Evolutionary conservation across 2,888 invertebrate species (phyloP).

Genomic region (Sarcophaga variegata): DNA sequence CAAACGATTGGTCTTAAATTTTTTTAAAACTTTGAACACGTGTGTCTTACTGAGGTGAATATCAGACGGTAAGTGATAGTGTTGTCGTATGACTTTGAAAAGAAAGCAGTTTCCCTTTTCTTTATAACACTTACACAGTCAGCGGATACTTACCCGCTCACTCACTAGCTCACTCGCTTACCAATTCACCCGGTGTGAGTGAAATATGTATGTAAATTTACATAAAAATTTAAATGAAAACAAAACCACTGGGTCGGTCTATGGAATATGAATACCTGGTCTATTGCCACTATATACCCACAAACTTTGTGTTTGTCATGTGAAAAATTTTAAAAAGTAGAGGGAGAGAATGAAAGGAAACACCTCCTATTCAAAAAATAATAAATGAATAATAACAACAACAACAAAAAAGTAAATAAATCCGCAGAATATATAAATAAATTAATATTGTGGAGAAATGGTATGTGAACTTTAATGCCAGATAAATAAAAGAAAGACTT

Average conservation of each 20-base stretch:
- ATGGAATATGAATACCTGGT: background rate
- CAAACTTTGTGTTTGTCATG: background rate
- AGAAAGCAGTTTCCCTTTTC: slow-evolving; percentile 64
- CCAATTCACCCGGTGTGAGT: background rate
- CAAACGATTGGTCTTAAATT: background rate
- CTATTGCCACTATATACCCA: background rate
- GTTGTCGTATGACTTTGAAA: slow-evolving; percentile 33
- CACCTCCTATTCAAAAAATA: slow-evolving; percentile 22
- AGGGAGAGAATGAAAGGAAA: slow-evolving; percentile 22
- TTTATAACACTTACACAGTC: slow-evolving; percentile 19
- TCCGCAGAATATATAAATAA: slow-evolving; percentile 44
- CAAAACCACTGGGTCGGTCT: background rate
- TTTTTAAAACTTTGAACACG: slow-evolving; percentile 8
- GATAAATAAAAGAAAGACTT: background rate
- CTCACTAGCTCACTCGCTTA: background rate
- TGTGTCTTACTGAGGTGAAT: background rate
- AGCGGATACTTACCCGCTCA: background rate
- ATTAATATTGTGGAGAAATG: slow-evolving; percentile 53
- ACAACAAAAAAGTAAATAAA: background rate
- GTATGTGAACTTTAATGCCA: slow-evolving; percentile 7
- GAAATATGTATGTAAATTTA: slow-evolving; percentile 45
- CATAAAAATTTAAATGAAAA: slow-evolving; percentile 34
- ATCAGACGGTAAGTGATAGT: background rate
- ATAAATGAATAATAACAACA: slow-evolving; percentile 18
- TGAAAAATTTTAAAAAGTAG: background rate